These are phyloP conservation scores for Spinus pinus DNA, from an alignment of 2,797 vertebrate genomes.

Conservation along the genomic window DNA sequence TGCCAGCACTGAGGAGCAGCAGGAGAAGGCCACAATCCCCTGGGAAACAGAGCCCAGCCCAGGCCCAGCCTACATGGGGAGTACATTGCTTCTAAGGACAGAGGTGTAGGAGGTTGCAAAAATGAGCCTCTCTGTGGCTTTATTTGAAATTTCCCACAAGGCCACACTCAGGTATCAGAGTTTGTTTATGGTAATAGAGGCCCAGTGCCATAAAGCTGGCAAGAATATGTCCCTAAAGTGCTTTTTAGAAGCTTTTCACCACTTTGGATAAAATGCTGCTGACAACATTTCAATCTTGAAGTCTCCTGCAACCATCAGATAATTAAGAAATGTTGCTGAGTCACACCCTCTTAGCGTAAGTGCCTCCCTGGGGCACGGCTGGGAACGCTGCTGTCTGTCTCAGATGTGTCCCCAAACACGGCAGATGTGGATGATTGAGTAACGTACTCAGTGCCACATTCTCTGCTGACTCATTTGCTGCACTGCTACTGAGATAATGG, in stretches of 20 bases:
- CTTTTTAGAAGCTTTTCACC: slow-evolving; percentile 55
- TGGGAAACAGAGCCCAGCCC: not conserved
- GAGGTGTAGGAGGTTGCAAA: accelerated
- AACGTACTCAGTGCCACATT: not conserved
- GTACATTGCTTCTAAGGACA: not conserved
- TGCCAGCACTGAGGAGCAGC: accelerated
- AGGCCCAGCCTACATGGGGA: accelerated
- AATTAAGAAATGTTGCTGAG: slow-evolving; percentile 51
- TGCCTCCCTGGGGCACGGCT: not conserved
- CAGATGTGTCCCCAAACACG: not conserved
- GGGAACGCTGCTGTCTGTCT: not conserved
- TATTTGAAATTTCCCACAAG: not conserved
- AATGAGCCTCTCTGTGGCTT: not conserved
- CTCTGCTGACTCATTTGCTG: slow-evolving; percentile 37
- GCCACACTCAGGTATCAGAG: not conserved
- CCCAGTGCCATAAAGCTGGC: not conserved
- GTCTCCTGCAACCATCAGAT: slow-evolving; percentile 16
- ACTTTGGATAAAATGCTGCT: slow-evolving; percentile 51
- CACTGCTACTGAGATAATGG: not conserved
- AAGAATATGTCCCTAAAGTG: slow-evolving; percentile 34
- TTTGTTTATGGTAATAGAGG: slow-evolving; percentile 48
- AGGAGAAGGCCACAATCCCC: not conserved
- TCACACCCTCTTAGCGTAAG: not conserved
- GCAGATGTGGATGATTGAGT: slow-evolving; percentile 17
- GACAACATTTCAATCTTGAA: slow-evolving; percentile 46